Percentiles rank a stretch among this genome's conserved stretches.
Conservation (phyloP, 92 coral and sea anemone genomes). For the Montipora capitata region DNA sequence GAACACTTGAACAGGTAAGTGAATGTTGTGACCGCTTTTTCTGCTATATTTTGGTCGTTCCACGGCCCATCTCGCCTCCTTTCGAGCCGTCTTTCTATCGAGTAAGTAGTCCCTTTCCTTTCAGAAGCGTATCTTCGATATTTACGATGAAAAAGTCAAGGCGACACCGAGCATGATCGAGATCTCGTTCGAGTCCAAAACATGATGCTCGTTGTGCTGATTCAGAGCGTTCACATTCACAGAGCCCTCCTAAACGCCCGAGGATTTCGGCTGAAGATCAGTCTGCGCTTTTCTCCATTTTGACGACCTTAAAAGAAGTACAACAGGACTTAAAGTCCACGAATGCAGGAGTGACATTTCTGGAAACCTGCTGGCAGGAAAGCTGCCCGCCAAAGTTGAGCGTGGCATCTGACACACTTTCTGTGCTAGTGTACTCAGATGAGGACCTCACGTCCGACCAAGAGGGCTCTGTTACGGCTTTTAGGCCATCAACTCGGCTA, state of each 20-base stretch:
- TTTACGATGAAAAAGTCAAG: not conserved
- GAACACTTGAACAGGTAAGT: not conserved
- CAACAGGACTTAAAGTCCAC: not conserved
- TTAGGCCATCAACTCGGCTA: not conserved
- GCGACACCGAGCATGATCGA: not conserved
- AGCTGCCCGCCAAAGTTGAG: not conserved
- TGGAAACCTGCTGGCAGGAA: not conserved
- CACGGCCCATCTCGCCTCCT: not conserved
- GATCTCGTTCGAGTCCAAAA: not conserved
- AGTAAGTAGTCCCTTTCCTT: not conserved
- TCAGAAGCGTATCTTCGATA: not conserved
- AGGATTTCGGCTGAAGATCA: not conserved
- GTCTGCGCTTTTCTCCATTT: not conserved
- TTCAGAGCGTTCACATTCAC: not conserved
- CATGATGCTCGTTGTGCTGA: not conserved
- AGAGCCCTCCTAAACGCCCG: not conserved
- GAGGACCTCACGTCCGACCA: not conserved
- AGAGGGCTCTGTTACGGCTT: slow-evolving; percentile 2
- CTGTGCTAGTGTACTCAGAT: not conserved
- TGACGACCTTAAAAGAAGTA: not conserved
- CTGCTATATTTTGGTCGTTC: not conserved
- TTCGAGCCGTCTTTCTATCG: not conserved
- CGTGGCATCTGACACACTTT: not conserved
- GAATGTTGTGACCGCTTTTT: not conserved
- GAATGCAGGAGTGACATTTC: not conserved